Base-by-base conservation (phyloP, 2,797 vertebrate species). In the Epinephelus malabaricus region DNA sequence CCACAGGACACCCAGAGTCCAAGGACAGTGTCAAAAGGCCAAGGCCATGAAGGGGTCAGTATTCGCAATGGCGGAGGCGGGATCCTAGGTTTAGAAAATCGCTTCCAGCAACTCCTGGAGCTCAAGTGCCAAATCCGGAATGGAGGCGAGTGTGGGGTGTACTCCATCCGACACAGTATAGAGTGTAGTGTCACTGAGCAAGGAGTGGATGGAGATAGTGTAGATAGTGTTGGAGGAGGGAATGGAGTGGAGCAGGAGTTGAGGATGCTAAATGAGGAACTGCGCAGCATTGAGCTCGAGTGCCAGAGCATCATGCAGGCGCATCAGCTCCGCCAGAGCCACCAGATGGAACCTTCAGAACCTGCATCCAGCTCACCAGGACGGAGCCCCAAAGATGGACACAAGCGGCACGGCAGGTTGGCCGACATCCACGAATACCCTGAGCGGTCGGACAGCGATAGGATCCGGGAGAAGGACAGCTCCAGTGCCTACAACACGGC, bases 251-350 rank as follows among this genome's bases (percentile, higher is more conserved):
- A 98, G 74, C 96, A 97, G 15, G 98, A 99, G 91, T 94, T 99
- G 34, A 96, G 96, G 87, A 91, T 99, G 91, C 94, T 99, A 14
- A 99, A 99, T 4, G 97, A 99, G 82, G 98, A 99, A 74, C 94
- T 99, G 21, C 94, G 96, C 58, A 99, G 92, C 85, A 99, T 99
- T 80, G 98, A 99, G 87, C 96, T 97, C 0, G 97, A 99, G 84
- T 99, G 98, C 90, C 98, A 99, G 93, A 99, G 95, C 80, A 99
- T 99, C 92, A 99, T 99, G 97, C 96, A 98, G 86, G 97, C 97
- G 9, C 97, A 99, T 85, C 95, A 93, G 60, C 95, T 97, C 58
- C 96, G 96, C 77, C 96, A 97, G 80, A 91, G 86, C 77, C 95
- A 95, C 62, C 94, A 96, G 21, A 92, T 94, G 6, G 88, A 92